Evolutionary conservation across 2,113 vertebrate species (phyloP).

Genomic region (Rallus limicola): DNA sequence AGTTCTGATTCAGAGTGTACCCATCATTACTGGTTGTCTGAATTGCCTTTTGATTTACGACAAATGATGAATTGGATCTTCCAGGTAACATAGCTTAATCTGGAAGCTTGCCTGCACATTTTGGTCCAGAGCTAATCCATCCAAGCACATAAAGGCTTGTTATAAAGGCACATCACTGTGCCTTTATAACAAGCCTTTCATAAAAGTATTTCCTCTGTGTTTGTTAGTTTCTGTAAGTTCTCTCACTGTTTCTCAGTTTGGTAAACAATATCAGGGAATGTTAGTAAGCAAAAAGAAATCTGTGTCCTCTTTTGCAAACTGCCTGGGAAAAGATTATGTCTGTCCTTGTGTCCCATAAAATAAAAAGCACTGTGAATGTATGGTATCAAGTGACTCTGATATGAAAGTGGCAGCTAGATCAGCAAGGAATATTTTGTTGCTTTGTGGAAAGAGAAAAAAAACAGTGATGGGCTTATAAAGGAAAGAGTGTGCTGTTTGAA

Average conservation of each 20-base stretch:
- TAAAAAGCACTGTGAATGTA: background rate
- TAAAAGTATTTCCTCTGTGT: background rate
- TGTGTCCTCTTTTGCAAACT: background rate
- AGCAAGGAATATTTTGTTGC: background rate
- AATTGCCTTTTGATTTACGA: slow-evolving; percentile 22
- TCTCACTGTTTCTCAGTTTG: background rate
- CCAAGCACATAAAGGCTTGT: background rate
- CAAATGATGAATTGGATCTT: background rate
- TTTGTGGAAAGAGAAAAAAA: background rate
- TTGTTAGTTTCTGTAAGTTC: background rate
- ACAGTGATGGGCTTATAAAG: background rate
- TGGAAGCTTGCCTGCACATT: background rate
- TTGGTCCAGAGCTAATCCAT: background rate
- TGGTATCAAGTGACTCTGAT: background rate
- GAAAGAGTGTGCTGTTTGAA: background rate
- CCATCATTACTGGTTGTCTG: background rate
- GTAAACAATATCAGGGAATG: background rate
- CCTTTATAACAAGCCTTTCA: background rate
- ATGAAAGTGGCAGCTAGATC: background rate
- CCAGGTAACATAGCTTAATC: background rate
- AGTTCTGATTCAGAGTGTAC: background rate
- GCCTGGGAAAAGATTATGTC: background rate
- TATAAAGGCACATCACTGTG: background rate
- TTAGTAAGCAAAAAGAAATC: background rate
- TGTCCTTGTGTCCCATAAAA: background rate